These are phyloP conservation scores for Belgica antarctica DNA, from an alignment of 2,888 invertebrate genomes.

Conservation along the genomic window DNA sequence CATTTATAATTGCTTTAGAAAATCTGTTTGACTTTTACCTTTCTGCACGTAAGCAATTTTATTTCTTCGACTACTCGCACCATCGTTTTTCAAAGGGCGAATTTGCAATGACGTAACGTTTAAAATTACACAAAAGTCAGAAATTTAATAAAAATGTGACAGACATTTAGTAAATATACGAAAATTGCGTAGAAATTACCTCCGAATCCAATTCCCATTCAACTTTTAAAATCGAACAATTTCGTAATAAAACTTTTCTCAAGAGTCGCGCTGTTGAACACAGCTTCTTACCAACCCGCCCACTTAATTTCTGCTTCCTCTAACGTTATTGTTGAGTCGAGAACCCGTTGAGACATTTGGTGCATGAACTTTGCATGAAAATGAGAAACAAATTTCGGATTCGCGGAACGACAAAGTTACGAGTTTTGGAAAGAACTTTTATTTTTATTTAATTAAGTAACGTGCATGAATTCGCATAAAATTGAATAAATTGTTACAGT, in stretches of 20 bases:
- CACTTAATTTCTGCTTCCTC: no score
- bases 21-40: not conserved
- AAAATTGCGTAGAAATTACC: no score
- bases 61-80: not conserved
- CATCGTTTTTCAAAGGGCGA: not conserved
- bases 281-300: no score
- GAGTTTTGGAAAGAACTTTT: conserved; percentile 36
- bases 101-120: not conserved
- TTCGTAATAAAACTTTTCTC: no score
- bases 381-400: not conserved
- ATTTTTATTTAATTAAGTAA: conserved; percentile 33
- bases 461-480: conserved; percentile 39
- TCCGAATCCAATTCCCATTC: no score
- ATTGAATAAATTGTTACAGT: conserved; percentile 41
- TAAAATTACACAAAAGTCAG: not conserved
- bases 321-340: no score
- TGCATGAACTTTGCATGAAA: not conserved
- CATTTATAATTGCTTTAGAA: not conserved
- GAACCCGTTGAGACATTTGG: no score
- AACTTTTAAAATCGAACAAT: no score
- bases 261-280: no score
- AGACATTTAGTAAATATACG: not conserved
- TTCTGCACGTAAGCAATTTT: not conserved
- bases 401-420: conserved; percentile 9
- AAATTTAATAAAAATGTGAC: no score